Conservation (phyloP, 2,888 invertebrate species). For the Eilema caniola region DNA sequence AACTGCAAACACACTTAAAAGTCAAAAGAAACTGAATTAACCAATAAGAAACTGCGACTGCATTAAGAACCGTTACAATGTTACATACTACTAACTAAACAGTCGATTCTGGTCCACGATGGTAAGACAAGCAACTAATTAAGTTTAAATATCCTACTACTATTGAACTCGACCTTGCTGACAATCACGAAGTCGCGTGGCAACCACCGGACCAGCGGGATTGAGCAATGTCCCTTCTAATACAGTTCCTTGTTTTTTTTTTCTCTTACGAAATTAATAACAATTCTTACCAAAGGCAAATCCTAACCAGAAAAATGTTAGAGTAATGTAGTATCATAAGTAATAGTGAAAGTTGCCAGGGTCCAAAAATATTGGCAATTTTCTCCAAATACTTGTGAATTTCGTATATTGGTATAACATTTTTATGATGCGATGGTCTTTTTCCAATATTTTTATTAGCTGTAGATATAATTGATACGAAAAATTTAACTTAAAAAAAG, state of each 20-base stretch:
- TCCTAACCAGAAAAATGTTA: no score
- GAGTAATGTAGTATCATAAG: not conserved
- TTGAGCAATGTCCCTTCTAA: constrained; percentile 69
- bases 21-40: not conserved
- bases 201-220: constrained; percentile 36
- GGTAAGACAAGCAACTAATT: constrained; percentile 53
- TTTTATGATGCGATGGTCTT: no score
- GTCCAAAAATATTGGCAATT: not conserved
- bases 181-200: constrained; percentile 54
- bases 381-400: no score
- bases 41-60: not conserved
- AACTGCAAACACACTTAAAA: not conserved
- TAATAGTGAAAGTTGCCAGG: not conserved
- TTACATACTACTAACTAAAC: not conserved
- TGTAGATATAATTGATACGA: no score
- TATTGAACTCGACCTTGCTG: constrained; percentile 61
- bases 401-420: no score
- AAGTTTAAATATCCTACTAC: constrained; percentile 54
- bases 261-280: constrained; percentile 23
- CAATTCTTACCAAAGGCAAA: not conserved
- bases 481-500: no score
- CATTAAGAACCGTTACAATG: constrained; percentile 3
- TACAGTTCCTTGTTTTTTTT: constrained; percentile 50
- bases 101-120: constrained; percentile 17
- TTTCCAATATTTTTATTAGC: no score